phyloP scores from a whole-genome alignment of 30 jellyfish, hydroid and myxozoan genomes.

The Turritopsis dohrnii region DNA sequence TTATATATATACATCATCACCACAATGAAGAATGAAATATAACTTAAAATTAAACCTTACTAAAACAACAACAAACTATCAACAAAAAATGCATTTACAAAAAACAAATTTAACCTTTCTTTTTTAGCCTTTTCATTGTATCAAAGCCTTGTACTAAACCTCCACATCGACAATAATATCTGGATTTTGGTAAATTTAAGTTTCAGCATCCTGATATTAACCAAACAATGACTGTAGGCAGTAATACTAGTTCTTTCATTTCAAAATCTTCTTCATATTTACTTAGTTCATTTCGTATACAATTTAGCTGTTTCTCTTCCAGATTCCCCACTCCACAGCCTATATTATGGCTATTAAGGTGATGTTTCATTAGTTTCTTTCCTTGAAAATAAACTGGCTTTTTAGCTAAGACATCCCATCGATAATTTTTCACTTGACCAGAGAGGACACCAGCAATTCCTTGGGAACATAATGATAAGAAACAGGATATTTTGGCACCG shows the following conservation, averaged over 20 bases:
- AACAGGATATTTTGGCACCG: neutral
- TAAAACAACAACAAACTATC: neutral
- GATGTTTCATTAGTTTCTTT: neutral
- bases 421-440: neutral
- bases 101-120: neutral
- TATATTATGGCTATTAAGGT: neutral
- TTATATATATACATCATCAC: neutral
- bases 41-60: neutral
- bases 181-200: neutral
- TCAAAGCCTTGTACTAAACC: neutral
- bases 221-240: neutral
- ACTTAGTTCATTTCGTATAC: neutral
- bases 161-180: neutral
- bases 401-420: neutral
- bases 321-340: neutral
- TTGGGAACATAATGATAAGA: neutral
- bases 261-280: neutral
- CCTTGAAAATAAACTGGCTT: neutral
- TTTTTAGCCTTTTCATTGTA: neutral
- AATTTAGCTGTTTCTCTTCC: neutral
- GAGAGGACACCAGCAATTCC: neutral
- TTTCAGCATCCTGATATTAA: neutral
- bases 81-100: neutral
- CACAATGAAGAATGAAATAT: neutral
- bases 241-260: neutral